phyloP scores from a whole-genome alignment of 2,888 invertebrate species.

The Pelosia muscerda region DNA sequence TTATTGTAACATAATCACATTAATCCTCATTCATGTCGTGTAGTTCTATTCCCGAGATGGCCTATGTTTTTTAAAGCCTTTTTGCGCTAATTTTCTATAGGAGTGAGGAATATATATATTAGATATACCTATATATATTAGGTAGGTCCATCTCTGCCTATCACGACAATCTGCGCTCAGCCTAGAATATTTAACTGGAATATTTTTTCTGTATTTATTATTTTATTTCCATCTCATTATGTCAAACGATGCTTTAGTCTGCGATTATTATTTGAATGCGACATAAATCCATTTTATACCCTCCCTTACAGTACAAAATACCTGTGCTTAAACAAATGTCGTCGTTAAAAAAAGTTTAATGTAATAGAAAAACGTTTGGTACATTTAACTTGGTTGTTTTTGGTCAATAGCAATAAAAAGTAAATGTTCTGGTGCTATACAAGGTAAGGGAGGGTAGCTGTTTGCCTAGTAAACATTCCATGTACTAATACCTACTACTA shows the following conservation, averaged over 20 bases:
- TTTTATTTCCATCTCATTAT: slow-evolving; percentile 8
- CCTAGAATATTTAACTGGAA: too few species aligned
- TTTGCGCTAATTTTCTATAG: too few species aligned
- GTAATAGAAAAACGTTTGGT: slow-evolving; percentile 62
- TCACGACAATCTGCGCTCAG: too few species aligned
- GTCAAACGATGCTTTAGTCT: slow-evolving; percentile 19
- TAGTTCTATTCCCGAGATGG: too few species aligned
- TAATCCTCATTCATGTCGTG: too few species aligned
- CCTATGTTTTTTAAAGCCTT: too few species aligned
- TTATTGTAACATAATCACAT: too few species aligned
- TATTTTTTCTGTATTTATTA: background rate
- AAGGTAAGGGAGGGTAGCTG: background rate
- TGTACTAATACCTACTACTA: background rate
- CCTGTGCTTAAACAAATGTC: slow-evolving; percentile 49
- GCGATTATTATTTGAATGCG: slow-evolving; percentile 40
- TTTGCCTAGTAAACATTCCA: background rate
- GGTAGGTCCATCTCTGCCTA: too few species aligned
- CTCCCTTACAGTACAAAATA: slow-evolving; percentile 29
- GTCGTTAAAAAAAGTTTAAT: slow-evolving; percentile 60
- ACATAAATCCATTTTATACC: slow-evolving; percentile 48
- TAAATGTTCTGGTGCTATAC: slow-evolving; percentile 8
- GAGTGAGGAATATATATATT: too few species aligned
- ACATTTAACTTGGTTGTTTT: slow-evolving; percentile 60
- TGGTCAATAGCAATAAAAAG: slow-evolving; percentile 24
- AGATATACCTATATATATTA: too few species aligned